These are phyloP conservation scores for Dinomys branickii DNA, from an alignment of 2,113 vertebrate genomes.

Conservation along the genomic window DNA sequence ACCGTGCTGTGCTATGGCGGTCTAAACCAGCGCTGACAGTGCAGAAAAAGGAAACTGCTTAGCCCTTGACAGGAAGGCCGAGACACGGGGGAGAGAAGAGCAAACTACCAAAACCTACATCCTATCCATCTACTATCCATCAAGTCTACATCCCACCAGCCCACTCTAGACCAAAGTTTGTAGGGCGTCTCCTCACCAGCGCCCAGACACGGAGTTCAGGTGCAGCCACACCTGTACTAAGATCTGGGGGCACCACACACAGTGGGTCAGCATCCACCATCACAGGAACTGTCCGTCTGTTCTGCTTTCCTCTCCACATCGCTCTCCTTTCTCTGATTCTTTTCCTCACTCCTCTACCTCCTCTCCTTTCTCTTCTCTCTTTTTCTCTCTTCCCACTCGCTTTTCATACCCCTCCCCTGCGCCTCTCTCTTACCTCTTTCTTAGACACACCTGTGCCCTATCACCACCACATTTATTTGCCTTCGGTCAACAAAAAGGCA, in stretches of 20 bases:
- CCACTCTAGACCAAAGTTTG: fast-evolving
- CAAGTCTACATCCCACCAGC: fast-evolving
- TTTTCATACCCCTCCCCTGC: fast-evolving
- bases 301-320: fast-evolving
- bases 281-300: fast-evolving
- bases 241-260: not conserved
- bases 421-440: not conserved
- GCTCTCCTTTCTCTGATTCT: fast-evolving
- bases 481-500: conserved; percentile 35
- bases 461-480: not conserved
- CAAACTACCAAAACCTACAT: fast-evolving
- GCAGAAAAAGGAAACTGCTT: fast-evolving
- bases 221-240: fast-evolving
- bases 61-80: fast-evolving
- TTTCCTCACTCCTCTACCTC: fast-evolving
- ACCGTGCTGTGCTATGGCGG: not conserved
- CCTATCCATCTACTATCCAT: fast-evolving
- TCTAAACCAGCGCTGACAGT: fast-evolving
- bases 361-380: not conserved
- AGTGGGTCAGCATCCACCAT: fast-evolving
- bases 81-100: not conserved
- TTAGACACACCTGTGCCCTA: not conserved
- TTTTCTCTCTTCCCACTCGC: too few relatives aligned
- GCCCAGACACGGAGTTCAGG: fast-evolving
- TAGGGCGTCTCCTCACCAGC: fast-evolving